Base-by-base conservation (phyloP, 2,113 vertebrate genomes). In the Psittacus erithacus region DNA sequence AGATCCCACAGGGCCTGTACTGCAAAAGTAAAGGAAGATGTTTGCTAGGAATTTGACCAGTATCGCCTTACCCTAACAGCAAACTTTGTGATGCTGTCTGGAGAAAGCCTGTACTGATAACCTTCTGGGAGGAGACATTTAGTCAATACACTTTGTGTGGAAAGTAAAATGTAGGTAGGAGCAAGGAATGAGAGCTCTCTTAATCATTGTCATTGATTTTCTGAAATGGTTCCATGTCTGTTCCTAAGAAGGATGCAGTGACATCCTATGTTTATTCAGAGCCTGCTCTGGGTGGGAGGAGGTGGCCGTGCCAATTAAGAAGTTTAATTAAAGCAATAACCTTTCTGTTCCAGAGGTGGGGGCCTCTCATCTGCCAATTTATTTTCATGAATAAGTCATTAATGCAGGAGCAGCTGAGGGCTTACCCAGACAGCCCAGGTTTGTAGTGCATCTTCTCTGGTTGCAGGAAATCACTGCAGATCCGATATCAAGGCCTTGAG, bases 131-230 rank as follows among this genome's bases (percentile, higher is more conserved):
- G 57, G 35, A 88, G 95, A 88, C 86, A 65, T 95, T 93, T 94
- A 93, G 86, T 97, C 93, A 71, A 95, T 94, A 90, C 7, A 17
- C 35, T 84, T 60, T n/a, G 74, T 88, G 73, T 92, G 80, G 80
- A 82, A 96, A 93, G 57, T 62, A 96, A 96, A 96, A 94, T 82
- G 88, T 43, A 88, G 80, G 83, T 75, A 78, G 86, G 62, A 92
- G 76, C 35, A 64, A 93, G 43, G 73, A 50, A 95, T 83, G 82
- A 96, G 86, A 95, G 71, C 92, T 94, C 82, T 88, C 35, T 96
- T 93, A 96, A 94, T 95, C 92, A 88, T 60, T 73, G 73, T 52
- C 64, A 96, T 95, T 69, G 95, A 96, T 96, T 95, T 96, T 95
- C 64, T 63, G 47, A 90, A 91, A 94, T 62, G 80, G 52, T 28